Base-by-base conservation (phyloP, 2,888 invertebrate species). In the Meiosimyza platycephala region DNA sequence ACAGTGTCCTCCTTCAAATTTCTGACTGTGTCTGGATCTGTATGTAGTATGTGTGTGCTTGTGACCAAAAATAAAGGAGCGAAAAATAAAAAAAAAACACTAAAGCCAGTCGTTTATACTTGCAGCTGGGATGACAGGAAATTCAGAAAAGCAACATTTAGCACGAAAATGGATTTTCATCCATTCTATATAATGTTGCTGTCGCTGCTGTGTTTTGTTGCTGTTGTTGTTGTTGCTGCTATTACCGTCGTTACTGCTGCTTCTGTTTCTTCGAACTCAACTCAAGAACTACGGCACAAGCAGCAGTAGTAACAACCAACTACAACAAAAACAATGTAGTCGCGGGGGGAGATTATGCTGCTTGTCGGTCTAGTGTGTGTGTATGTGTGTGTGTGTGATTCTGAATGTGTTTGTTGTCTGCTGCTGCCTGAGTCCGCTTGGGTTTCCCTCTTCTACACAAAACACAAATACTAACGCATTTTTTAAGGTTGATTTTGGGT, bases 81-180 rank as follows among this genome's bases (percentile, higher is more conserved):
- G 9, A 54, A 18, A 9, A 18, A 54, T 1, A 54, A 18, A 9
- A 54, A 54, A 9, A 54, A 54, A 54, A 54, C 40, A 40, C 40
- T 40, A 40, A 40, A 40, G 5, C 40, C 40, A 40, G 40, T 40
- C 40, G 40, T 9, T 40, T 40, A 40, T 6, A 9, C 40, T 40
- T 40, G 68, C 69, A 69, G 60, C 69, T 69, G 69, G 60, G 40
- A 51, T 62, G 69, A 62, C 62, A 69, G 69, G 69, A 69, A 69
- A 69, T 33, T 69, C 52, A 33, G 18, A 57, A 9, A 18, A 68
- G 18, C 18, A 67, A 48, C 33, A 60, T 28, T 18, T 22, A 28
- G 33, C 64, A 64, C 64, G 64, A 64, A 64, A 64, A 64, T 64
- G 51, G 64, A 28, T 64, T 64, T 64, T 48, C 63, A 48, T 64